Percentiles rank a stretch among this genome's conserved stretches.
These are phyloP conservation scores for Gambelia wislizenii DNA, from an alignment of 2,797 vertebrate species.

Conservation along the genomic window DNA sequence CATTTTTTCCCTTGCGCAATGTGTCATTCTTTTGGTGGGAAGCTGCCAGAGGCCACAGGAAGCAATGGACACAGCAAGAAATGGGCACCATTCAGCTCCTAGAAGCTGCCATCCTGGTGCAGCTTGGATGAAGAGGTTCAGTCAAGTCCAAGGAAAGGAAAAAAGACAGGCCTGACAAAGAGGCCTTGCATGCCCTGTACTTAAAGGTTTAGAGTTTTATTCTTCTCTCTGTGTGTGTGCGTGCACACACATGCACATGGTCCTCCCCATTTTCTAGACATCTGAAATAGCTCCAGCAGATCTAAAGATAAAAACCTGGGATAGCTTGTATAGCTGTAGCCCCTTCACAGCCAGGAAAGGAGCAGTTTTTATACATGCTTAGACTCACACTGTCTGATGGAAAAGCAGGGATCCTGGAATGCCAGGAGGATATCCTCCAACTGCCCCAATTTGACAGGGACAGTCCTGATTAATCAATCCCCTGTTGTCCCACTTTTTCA, in stretches of 20 bases:
- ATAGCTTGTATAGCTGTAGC: not conserved
- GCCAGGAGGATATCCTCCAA: not conserved
- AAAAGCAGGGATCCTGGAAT: not conserved
- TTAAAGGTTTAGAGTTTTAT: not conserved
- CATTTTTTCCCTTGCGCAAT: not conserved
- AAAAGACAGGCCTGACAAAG: not conserved
- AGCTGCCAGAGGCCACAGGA: no score
- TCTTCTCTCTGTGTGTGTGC: not conserved
- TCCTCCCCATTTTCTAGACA: not conserved
- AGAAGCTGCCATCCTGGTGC: not conserved
- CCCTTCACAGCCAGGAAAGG: not conserved
- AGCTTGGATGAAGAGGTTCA: not conserved
- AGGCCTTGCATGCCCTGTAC: not conserved
- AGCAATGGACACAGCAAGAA: not conserved
- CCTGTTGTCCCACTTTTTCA: no score
- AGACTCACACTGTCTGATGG: not conserved
- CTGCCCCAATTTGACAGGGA: no score
- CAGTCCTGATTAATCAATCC: no score
- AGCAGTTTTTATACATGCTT: not conserved
- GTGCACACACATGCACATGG: not conserved
- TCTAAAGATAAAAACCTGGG: not conserved
- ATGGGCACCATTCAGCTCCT: not conserved
- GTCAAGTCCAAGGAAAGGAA: not conserved
- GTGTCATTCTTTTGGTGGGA: not conserved
- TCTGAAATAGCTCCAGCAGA: not conserved